phyloP scores from a whole-genome alignment of 2,888 invertebrate species.

The Microplitis deprimator region DNA sequence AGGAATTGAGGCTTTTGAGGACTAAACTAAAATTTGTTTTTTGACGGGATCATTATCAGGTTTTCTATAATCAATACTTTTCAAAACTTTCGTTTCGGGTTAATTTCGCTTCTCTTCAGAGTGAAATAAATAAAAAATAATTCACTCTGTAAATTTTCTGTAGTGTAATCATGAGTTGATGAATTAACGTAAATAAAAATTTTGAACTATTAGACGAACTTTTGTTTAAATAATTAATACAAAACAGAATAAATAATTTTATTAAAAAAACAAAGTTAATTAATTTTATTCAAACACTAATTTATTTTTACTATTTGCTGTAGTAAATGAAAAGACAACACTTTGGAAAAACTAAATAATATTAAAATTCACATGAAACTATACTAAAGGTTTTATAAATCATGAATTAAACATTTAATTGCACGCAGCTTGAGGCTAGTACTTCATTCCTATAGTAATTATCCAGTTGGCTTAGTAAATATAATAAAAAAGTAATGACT shows the following conservation, averaged over 20 bases:
- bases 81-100: too few relatives aligned
- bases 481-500: slow-evolving; percentile 10
- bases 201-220: too few relatives aligned
- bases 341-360: background rate
- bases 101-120: too few relatives aligned
- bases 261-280: background rate
- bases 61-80: too few relatives aligned
- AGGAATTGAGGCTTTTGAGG: too few relatives aligned
- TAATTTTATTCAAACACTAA: background rate
- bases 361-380: background rate
- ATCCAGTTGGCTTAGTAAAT: slow-evolving; percentile 22
- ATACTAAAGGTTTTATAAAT: background rate
- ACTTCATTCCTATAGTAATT: slow-evolving; percentile 34
- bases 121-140: too few relatives aligned
- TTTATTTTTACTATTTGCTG: background rate
- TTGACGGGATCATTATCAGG: too few relatives aligned
- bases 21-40: too few relatives aligned
- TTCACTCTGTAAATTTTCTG: too few relatives aligned
- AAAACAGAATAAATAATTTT: background rate
- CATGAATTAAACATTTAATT: background rate
- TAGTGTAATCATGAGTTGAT: too few relatives aligned
- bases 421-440: background rate
- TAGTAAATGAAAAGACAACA: slow-evolving; percentile 27
- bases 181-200: too few relatives aligned
- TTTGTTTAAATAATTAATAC: background rate